phyloP scores from a whole-genome alignment of 2,888 invertebrate genomes.

The Fabriciana adippe region DNA sequence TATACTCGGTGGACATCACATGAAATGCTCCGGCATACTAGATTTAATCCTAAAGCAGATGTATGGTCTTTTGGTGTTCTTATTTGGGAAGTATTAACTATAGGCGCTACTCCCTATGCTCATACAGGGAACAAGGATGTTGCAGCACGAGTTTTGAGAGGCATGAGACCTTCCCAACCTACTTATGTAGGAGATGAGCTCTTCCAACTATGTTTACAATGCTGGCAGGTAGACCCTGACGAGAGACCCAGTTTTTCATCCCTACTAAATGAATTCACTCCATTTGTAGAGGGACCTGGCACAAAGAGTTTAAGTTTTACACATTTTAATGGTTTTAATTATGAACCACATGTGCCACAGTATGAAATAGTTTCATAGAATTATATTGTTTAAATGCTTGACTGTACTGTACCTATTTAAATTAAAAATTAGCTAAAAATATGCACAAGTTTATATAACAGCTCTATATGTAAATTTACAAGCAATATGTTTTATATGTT shows the following conservation, averaged over 20 bases:
- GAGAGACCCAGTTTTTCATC: conserved; percentile 89
- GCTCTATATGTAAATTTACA: too few relatives aligned
- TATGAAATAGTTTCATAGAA: conserved; percentile 70
- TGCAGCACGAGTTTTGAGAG: conserved; percentile 85
- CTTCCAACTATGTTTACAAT: conserved; percentile 91
- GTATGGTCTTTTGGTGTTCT: conserved; percentile 92
- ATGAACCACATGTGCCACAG: conserved; percentile 71
- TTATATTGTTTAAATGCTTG: conserved; percentile 3
- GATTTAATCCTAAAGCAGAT: conserved; percentile 87
- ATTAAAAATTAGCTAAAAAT: too few relatives aligned
- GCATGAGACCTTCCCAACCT: conserved; percentile 88
- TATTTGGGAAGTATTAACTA: conserved; percentile 90
- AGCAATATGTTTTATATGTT: too few relatives aligned
- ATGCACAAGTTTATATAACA: too few relatives aligned
- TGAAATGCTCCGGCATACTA: conserved; percentile 87
- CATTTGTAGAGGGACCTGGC: conserved; percentile 61
- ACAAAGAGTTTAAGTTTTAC: conserved; percentile 71
- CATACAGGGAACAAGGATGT: conserved; percentile 86
- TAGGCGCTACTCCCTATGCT: conserved; percentile 90
- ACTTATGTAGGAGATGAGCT: conserved; percentile 89
- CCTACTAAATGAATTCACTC: conserved; percentile 75
- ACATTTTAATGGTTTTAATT: conserved; percentile 72
- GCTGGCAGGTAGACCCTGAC: conserved; percentile 92
- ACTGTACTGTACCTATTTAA: background rate
- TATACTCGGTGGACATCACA: conserved; percentile 90